Percentiles rank a stretch among this genome's conserved stretches.
These are phyloP conservation scores for Spatulosminthurus flaviceps DNA, from an alignment of 2,888 invertebrate species.

Conservation along the genomic window DNA sequence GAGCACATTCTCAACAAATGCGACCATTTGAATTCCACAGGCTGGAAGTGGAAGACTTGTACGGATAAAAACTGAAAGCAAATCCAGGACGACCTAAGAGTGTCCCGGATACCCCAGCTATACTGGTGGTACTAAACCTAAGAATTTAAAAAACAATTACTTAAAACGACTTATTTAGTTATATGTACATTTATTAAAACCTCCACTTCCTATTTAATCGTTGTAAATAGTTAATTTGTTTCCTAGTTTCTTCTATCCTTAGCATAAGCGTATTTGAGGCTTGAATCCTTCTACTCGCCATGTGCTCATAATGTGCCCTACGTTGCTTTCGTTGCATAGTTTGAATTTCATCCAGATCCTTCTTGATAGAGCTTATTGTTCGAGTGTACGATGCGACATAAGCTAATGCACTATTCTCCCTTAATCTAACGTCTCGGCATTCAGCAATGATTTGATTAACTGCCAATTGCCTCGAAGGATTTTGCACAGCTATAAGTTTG, in stretches of 20 bases:
- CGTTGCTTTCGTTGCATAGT: conserved; percentile 27
- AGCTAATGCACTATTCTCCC: conserved; percentile 11
- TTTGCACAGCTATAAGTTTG: neutral
- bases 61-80: neutral
- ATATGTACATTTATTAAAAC: neutral
- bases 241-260: conserved; percentile 38
- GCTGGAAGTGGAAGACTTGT: neutral
- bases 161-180: neutral
- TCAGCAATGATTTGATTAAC: conserved; percentile 7
- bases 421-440: neutral
- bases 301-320: conserved; percentile 25
- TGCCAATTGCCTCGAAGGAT: neutral
- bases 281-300: conserved; percentile 20
- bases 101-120: neutral
- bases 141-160: too few species aligned
- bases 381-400: conserved; percentile 19
- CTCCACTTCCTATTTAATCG: conserved; percentile 26
- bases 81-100: neutral
- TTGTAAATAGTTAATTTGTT: conserved; percentile 22
- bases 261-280: conserved; percentile 8
- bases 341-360: conserved; percentile 38
- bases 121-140: neutral
- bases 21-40: neutral
- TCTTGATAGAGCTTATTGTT: conserved; percentile 24
- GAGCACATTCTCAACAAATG: neutral